Evolutionary conservation across 2,797 vertebrate genomes (phyloP).

Genomic region (Rhinoraja longicauda): DNA sequence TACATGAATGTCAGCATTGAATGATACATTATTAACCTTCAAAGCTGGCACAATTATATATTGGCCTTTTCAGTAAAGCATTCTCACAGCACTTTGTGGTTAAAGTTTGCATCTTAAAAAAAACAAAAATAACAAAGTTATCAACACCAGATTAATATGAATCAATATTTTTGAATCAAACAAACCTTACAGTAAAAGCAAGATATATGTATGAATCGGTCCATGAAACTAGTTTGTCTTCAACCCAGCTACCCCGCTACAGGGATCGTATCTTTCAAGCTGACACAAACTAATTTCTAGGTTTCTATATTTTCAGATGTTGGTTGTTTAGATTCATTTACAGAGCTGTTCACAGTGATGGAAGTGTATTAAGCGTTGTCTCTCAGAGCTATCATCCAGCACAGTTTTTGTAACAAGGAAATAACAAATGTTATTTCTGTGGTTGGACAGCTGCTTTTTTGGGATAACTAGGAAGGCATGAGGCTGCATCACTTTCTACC

Average conservation of each 20-base stretch:
- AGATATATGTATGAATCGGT: background rate
- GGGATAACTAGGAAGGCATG: background rate
- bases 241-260: background rate
- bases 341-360: background rate
- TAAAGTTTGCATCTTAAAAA: no score
- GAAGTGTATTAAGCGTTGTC: background rate
- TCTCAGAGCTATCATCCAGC: background rate
- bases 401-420: background rate
- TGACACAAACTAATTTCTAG: background rate
- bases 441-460: background rate
- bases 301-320: background rate
- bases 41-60: no score
- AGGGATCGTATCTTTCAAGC: background rate
- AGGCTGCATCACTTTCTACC: background rate
- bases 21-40: no score
- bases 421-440: background rate
- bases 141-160: no score
- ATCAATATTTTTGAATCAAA: no score
- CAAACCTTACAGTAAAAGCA: background rate
- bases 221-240: background rate
- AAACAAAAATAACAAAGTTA: no score
- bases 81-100: no score
- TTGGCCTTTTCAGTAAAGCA: no score
- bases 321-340: background rate
- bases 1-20: no score